A percentile compares a stretch with the other conserved stretches of the same genome.
These are phyloP conservation scores for Corvus cornix DNA, from an alignment of 2,113 vertebrate species.

Conservation along the genomic window DNA sequence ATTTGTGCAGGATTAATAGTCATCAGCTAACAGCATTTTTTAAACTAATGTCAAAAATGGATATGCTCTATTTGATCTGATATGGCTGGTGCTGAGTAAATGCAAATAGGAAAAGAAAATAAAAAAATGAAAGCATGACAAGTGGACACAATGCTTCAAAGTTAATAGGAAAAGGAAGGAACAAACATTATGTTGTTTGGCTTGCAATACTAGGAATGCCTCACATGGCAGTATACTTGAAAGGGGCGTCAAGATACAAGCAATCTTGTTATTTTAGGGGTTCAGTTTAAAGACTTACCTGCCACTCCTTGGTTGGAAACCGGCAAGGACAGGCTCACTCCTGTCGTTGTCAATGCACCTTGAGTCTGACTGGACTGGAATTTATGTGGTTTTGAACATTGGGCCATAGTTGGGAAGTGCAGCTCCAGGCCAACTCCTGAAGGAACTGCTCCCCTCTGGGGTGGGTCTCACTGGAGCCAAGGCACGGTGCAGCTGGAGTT, in stretches of 20 bases:
- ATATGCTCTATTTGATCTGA: neutral
- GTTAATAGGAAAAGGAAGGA: neutral
- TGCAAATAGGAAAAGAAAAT: slow-evolving; percentile 8
- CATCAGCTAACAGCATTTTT: slow-evolving; percentile 24
- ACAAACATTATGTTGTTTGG: neutral
- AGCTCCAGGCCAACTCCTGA: neutral
- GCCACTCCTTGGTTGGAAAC: neutral
- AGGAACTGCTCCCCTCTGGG: neutral
- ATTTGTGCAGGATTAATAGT: slow-evolving; percentile 24
- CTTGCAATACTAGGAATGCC: neutral
- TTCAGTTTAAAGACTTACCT: neutral
- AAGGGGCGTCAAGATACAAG: neutral
- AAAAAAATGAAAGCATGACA: neutral
- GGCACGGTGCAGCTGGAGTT: neutral
- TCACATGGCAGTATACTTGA: neutral
- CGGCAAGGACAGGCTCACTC: accelerated
- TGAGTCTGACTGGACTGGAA: neutral
- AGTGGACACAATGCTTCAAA: neutral
- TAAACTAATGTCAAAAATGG: neutral
- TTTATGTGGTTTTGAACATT: neutral
- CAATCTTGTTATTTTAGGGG: neutral
- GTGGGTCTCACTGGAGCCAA: neutral
- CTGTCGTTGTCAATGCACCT: neutral
- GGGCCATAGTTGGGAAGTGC: accelerated
- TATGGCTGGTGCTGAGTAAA: neutral